Base-by-base conservation (phyloP, 2,888 invertebrate species). In the Sarcophaga subvicina region DNA sequence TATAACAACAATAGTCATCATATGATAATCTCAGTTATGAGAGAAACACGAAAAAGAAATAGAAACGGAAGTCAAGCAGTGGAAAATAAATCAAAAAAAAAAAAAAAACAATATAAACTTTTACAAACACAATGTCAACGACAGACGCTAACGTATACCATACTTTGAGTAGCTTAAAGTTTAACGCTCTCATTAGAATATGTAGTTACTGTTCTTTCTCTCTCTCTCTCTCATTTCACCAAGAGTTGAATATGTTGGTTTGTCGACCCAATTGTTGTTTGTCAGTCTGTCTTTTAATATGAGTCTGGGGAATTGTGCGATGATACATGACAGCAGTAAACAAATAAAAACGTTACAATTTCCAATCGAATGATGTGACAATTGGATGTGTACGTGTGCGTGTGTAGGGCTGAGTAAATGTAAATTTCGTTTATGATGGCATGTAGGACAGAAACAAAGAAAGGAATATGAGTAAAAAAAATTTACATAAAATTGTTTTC, bases 331-430 rank as follows among this genome's bases (percentile, higher is more conserved):
- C 86, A 85, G 85, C 71, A 84, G 72, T 87, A 87, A 89, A 89
- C 87, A 87, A 89, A 90, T 90, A 89, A 87, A 89, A 88, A 88
- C 80, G 87, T 88, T 89, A 91, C 90, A 80, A 91, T 90, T 90
- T 91, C 90, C 90, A 91, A 92, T 91, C 91, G 91, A 91, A 93
- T 91, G 92, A 91, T 90, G 92, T 92, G 92, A 90, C 92, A 93
- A 93, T 92, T 93, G 91, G 90, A 90, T 90, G 85, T 83, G 76
- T 70, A 77, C 27, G 25, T 72, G 62, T 60, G 60, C 47, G 59
- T 80, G 22, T 70, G 47, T 63, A 22, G 37, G 27, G 6, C 10
- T 67, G n/a, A 59, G 47, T 54, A 54, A 54, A 25, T 25, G 20
- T 59, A 22, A 64, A 45, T 64, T 64, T 73, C 63, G 75, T 69